Conservation (phyloP, 2,113 vertebrate genomes). For the Odocoileus virginianus region DNA sequence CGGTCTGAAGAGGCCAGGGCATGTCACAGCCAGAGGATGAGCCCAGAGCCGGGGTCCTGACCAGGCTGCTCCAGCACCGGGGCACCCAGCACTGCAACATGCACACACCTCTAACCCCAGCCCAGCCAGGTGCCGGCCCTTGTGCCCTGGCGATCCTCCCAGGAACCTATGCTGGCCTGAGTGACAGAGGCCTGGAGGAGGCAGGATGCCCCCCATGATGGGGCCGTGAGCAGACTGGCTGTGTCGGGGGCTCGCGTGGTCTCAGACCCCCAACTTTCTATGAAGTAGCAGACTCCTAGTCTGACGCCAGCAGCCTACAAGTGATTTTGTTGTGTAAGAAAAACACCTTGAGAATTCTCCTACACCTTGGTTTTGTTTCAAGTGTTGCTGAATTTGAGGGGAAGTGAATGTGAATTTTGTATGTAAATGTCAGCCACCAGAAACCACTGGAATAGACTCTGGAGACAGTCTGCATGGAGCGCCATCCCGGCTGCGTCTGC, state of each 20-base stretch:
- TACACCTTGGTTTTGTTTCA: not conserved
- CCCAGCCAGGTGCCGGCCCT: accelerated
- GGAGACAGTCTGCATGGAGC: not conserved
- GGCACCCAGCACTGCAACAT: not conserved
- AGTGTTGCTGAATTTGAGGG: not conserved
- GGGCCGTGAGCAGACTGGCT: not conserved
- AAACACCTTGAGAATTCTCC: not conserved
- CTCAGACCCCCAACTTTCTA: too few species aligned
- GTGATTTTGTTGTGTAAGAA: not conserved
- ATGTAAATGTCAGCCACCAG: not conserved
- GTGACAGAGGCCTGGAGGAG: not conserved
- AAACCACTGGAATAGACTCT: not conserved
- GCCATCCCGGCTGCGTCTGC: accelerated
- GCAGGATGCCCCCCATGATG: accelerated
- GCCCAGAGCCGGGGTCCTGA: not conserved
- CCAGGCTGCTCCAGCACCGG: not conserved
- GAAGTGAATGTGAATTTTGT: not conserved
- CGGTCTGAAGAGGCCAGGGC: not conserved
- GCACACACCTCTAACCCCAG: not conserved
- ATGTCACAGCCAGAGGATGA: accelerated
- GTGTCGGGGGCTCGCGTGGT: too few species aligned
- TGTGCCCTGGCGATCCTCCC: accelerated
- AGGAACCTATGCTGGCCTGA: accelerated
- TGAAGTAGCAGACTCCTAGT: not conserved
- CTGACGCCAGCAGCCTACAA: not conserved